Conservation (phyloP, 2,888 invertebrate genomes). For the Drosophila percnosoma region DNA sequence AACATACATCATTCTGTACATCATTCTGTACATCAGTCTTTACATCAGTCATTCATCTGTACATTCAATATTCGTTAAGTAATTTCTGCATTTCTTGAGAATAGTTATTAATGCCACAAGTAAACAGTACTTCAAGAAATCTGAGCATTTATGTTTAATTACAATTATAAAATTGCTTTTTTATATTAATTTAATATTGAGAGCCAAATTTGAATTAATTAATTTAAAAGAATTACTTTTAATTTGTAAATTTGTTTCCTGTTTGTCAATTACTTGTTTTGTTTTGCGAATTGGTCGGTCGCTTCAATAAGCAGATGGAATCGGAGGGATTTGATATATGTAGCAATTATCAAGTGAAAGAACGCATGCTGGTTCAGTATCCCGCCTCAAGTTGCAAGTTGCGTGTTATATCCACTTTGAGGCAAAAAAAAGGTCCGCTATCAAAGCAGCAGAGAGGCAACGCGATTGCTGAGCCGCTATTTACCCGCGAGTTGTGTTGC, state of each 20-base stretch:
- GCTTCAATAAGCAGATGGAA: neutral
- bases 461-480: slow-evolving; percentile 41
- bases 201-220: neutral
- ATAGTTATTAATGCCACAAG: too few relatives aligned
- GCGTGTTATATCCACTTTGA: slow-evolving; percentile 12
- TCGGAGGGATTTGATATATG: neutral
- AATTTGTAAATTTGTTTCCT: neutral
- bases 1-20: neutral
- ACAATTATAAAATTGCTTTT: neutral
- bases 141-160: neutral
- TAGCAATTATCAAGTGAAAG: neutral
- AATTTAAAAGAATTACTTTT: neutral
- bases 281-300: neutral
- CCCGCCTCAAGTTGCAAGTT: neutral
- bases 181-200: neutral
- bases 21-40: too few relatives aligned
- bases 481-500: slow-evolving; percentile 69
- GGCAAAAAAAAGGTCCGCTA: slow-evolving; percentile 21
- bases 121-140: neutral
- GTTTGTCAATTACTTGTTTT: neutral
- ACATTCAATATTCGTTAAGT: neutral
- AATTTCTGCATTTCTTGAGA: neutral
- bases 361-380: neutral
- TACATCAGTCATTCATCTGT: too few relatives aligned
- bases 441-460: slow-evolving; percentile 7